These are phyloP conservation scores for Mastomys natalensis DNA, from an alignment of 2,113 vertebrate genomes.

Conservation along the genomic window DNA sequence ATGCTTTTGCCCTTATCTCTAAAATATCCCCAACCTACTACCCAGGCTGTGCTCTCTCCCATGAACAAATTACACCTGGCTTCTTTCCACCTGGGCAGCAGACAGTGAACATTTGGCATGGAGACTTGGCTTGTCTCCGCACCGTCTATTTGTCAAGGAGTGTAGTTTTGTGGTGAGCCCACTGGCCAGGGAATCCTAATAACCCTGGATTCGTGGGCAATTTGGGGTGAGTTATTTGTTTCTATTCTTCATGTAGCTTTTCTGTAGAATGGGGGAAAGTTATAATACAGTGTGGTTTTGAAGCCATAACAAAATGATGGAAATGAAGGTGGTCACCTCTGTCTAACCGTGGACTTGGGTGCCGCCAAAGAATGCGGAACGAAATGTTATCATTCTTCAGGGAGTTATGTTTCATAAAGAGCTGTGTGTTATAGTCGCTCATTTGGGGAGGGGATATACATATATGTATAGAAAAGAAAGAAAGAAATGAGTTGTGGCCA, in stretches of 20 bases:
- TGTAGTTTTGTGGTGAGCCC: constrained; percentile 49
- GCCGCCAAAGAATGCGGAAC: not conserved
- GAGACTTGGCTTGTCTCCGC: not conserved
- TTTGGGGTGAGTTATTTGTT: constrained; percentile 60
- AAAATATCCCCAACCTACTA: not conserved
- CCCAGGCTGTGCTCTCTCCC: not conserved
- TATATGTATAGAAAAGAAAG: not conserved
- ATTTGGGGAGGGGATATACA: not conserved
- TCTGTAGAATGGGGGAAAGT: constrained; percentile 51
- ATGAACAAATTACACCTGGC: constrained; percentile 61
- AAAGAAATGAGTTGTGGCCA: not conserved
- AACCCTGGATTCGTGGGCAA: constrained; percentile 64
- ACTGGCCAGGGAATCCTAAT: constrained; percentile 53
- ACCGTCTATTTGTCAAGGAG: not conserved
- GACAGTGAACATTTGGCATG: not conserved
- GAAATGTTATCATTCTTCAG: constrained; percentile 47
- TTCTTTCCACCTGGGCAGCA: not conserved
- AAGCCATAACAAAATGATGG: constrained; percentile 63
- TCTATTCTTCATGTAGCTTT: constrained; percentile 62
- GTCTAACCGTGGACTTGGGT: not conserved
- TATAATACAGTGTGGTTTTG: not conserved
- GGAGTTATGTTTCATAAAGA: not conserved
- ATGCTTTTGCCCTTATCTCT: constrained; percentile 35
- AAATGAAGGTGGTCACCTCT: constrained; percentile 5
- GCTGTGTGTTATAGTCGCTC: not conserved